Base-by-base conservation (phyloP, 2,797 vertebrate genomes). In the Diplodus sargus region DNA sequence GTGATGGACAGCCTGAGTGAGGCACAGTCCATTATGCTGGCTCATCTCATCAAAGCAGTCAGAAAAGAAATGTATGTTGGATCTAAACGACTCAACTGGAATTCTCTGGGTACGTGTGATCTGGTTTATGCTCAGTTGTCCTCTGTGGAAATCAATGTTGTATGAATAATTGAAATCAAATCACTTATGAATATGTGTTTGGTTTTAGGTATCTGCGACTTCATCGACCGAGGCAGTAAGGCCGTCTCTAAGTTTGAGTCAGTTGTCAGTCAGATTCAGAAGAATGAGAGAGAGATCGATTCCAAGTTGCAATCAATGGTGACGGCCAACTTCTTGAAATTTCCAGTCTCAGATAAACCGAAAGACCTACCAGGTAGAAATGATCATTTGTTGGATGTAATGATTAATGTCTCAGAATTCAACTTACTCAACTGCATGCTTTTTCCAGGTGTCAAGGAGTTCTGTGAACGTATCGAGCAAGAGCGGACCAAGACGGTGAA, bases 21-120 rank as follows among this genome's bases (percentile, higher is more conserved):
- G 56, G 93, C 95, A 1, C 96, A 97, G 91, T 73, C 72, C 0
- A 5, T 72, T 12, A 95, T 99, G 79, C 92, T 99, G 60, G 77
- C 93, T 2, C 79, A 95, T 13, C 93, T 96, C 0, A 93, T 97
- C 47, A 87, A 93, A 77, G 92, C 91, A 1, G 90, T 98, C 22
- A 78, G 90, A 77, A 90, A 69, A 28, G 91, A 94, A n/a, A 90
- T 99, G 74, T 57, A 89, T 53, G 66, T 90, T 51, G 98, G 97
- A 25, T 95, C 92, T 70, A 96, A 89, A 92, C 94, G 95, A 74
- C 79, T 99, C 28, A 98, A 95, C 60, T 99, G 98, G 98, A 97
- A 93, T 80, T 96, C 95, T 0, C 92, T 98, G 81, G 96, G 98
- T 99, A 96, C 18, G 64, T 81, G 43, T 59, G 25, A 54, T 54